Percentiles rank a stretch among this genome's conserved stretches.
phyloP scores from a whole-genome alignment of 2,113 vertebrate species.

The Neolamprologus tretocephalus region DNA sequence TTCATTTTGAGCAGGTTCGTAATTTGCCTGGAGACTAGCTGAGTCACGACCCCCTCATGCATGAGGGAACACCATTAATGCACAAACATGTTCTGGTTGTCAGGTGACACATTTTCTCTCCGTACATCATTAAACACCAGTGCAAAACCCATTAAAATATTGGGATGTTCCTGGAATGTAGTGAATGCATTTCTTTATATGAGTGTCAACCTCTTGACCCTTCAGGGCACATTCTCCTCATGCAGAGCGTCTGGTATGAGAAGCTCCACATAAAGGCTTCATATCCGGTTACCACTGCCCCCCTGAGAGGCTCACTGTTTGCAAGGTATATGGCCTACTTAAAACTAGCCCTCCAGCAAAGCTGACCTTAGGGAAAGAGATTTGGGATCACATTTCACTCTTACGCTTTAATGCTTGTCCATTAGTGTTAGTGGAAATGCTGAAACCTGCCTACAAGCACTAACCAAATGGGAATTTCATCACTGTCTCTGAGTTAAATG shows the following conservation, averaged over 20 bases:
- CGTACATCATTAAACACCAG: not conserved
- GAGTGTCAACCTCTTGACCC: not conserved
- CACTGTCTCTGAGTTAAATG: slow-evolving; percentile 1
- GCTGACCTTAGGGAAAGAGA: not conserved
- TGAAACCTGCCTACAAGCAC: not conserved
- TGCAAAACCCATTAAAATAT: not conserved
- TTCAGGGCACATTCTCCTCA: not conserved
- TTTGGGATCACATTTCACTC: slow-evolving; percentile 6
- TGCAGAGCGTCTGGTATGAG: not conserved
- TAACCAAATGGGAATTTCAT: not conserved
- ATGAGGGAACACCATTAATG: not conserved
- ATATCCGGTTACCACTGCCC: slow-evolving; percentile 6
- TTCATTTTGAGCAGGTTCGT: not conserved
- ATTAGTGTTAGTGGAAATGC: slow-evolving; percentile 15
- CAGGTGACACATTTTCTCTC: not conserved
- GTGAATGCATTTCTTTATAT: not conserved
- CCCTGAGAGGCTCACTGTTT: slow-evolving; percentile 3
- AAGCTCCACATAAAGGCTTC: not conserved
- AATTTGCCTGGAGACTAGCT: not conserved
- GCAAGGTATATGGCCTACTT: not conserved
- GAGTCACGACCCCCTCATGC: not conserved
- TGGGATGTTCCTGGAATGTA: not conserved
- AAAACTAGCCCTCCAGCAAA: not conserved
- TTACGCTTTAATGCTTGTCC: slow-evolving; percentile 16
- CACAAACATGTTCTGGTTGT: not conserved